Evolutionary conservation across 2,113 vertebrate genomes (phyloP).

Genomic region (Sigmodon hispidus): DNA sequence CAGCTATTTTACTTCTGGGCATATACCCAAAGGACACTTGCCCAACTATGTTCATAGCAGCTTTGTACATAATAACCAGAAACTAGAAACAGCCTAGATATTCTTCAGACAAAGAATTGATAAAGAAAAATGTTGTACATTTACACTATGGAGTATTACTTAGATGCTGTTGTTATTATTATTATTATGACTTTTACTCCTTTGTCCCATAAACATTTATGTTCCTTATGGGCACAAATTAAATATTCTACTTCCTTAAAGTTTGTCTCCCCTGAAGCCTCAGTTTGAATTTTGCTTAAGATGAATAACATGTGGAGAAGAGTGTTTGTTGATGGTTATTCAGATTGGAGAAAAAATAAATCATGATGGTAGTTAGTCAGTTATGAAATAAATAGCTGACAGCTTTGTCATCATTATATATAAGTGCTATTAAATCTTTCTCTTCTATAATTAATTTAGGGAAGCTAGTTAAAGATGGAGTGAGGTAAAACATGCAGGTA

Average conservation of each 20-base stretch:
- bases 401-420: slow-evolving; percentile 21
- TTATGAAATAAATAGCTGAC: slow-evolving; percentile 36
- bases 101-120: neutral
- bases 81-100: neutral
- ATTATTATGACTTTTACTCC: slow-evolving; percentile 18
- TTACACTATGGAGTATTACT: neutral
- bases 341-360: neutral
- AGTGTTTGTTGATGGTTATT: slow-evolving; percentile 4
- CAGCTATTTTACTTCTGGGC: neutral
- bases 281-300: slow-evolving; percentile 40
- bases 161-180: neutral
- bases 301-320: neutral
- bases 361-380: slow-evolving; percentile 11
- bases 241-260: slow-evolving; percentile 17
- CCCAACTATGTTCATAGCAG: neutral
- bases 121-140: neutral
- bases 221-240: neutral
- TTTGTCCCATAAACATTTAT: neutral
- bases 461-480: slow-evolving; percentile 36
- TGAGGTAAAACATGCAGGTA: neutral
- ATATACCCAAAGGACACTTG: neutral
- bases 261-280: neutral
- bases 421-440: neutral
- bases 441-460: slow-evolving; percentile 17
- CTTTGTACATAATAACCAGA: neutral